Base-by-base conservation (phyloP, 2,888 invertebrate species). In the Hermaeophaga mercurialis region DNA sequence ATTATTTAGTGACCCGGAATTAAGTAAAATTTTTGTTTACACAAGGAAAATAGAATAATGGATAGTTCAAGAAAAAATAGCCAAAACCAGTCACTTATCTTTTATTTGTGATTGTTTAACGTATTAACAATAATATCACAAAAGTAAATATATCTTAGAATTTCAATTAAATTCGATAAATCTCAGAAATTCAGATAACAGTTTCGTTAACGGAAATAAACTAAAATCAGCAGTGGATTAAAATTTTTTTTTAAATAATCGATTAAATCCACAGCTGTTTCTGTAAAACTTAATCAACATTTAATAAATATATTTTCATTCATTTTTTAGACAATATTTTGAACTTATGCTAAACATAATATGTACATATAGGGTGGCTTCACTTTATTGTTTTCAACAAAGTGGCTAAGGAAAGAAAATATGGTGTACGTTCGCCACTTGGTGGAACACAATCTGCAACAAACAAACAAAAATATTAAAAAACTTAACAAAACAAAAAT, bases 61-160 rank as follows among this genome's bases (percentile, higher is more conserved):
- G n/a, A n/a, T n/a, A n/a, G n/a, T n/a, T n/a, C 22, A 7, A 22
- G 18, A 28, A 28, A 8, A 6, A 18, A 19, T 9, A 24, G 47
- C 14, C 24, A 24, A 44, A 31, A 22, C 15, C 26, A 38, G 53
- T 59, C 17, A 49, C 53, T 56, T 56, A 56, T 39, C 11, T 17
- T 61, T 58, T 58, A 61, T 50, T 58, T 43, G 31, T 61, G 58
- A 58, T 56, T 56, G 55, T 49, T 45, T 56, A 54, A 58, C 44
- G 44, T 43, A 41, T 49, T 41, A 61, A 61, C 61, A 56, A 38
- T 58, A 61, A 56, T 58, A 54, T 54, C 47, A 56, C 52, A 44
- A 54, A 61, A 55, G 28, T 7, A 53, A 60, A 39, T 48, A 49
- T 44, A 22, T 41, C 33, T 54, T 46, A 50, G 48, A 47, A 60